These are phyloP conservation scores for Nothobranchius kuhntae DNA, from an alignment of 2,113 vertebrate genomes.

Conservation along the genomic window DNA sequence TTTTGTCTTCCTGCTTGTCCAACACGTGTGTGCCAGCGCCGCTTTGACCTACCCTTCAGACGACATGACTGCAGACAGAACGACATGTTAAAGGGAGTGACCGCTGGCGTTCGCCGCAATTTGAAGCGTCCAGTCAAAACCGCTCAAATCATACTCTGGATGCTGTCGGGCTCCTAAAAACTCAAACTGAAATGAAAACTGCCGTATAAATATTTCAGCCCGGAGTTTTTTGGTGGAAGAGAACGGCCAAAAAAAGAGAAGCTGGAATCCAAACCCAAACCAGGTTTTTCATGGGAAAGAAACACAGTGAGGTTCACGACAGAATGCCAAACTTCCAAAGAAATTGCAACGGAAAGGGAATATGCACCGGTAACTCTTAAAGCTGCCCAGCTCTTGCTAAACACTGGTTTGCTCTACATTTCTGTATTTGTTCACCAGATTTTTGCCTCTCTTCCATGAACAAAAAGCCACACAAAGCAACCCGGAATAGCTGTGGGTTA, in stretches of 20 bases:
- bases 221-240: conserved; percentile 51
- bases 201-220: conserved; percentile 57
- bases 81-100: conserved; percentile 27
- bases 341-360: conserved; percentile 49
- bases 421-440: conserved; percentile 63
- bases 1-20: conserved; percentile 47
- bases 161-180: conserved; percentile 63
- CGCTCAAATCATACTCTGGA: conserved; percentile 33
- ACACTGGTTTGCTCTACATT: conserved; percentile 37
- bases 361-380: conserved; percentile 45
- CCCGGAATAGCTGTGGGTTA: conserved; percentile 68
- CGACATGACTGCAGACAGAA: conserved; percentile 23
- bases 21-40: conserved; percentile 26
- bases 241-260: conserved; percentile 66
- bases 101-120: conserved; percentile 43
- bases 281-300: conserved; percentile 64
- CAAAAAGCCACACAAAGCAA: conserved; percentile 70
- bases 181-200: conserved; percentile 65
- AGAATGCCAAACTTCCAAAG: conserved; percentile 64
- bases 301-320: conserved; percentile 75
- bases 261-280: conserved; percentile 65
- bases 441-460: conserved; percentile 56
- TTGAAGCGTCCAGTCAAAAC: conserved; percentile 42
- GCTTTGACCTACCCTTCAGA: conserved; percentile 48
- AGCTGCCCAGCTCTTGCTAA: conserved; percentile 42